Evolutionary conservation across 2,888 invertebrate species (phyloP).

Genomic region (Tridacna gigas): DNA sequence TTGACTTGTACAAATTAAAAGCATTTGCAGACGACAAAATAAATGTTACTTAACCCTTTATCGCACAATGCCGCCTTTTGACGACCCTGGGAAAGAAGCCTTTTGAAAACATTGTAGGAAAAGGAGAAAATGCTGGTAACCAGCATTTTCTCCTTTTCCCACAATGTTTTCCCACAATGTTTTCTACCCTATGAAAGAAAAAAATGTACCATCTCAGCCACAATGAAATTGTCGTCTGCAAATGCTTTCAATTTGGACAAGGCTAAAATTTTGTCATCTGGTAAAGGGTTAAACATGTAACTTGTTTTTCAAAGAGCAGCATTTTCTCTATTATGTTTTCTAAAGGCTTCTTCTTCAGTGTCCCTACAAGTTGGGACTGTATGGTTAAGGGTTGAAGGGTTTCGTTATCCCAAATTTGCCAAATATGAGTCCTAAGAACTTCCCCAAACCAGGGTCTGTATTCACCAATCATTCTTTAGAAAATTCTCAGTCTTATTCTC

Average conservation of each 20-base stretch:
- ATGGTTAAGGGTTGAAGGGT: too few species aligned
- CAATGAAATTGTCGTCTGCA: neutral
- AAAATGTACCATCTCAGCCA: neutral
- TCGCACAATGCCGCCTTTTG: neutral
- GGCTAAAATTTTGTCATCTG: neutral
- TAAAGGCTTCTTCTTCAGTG: too few species aligned
- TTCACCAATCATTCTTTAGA: too few species aligned
- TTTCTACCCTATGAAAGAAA: too few species aligned
- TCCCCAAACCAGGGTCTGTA: too few species aligned
- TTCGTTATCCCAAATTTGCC: too few species aligned
- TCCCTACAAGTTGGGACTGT: too few species aligned
- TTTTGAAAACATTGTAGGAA: neutral
- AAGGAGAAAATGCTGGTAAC: neutral
- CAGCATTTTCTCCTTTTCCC: slow-evolving; percentile 1
- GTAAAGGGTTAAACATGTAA: neutral
- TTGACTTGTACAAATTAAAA: neutral
- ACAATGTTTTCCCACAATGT: too few species aligned
- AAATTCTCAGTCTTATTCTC: too few species aligned
- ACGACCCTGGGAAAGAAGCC: neutral
- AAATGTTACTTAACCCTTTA: neutral
- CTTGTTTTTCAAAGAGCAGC: too few species aligned
- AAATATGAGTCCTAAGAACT: too few species aligned
- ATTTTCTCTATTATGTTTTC: too few species aligned
- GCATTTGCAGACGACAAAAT: neutral
- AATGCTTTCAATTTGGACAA: neutral